Conservation (phyloP, 2,113 vertebrate species). For the Phyllostomus discolor region DNA sequence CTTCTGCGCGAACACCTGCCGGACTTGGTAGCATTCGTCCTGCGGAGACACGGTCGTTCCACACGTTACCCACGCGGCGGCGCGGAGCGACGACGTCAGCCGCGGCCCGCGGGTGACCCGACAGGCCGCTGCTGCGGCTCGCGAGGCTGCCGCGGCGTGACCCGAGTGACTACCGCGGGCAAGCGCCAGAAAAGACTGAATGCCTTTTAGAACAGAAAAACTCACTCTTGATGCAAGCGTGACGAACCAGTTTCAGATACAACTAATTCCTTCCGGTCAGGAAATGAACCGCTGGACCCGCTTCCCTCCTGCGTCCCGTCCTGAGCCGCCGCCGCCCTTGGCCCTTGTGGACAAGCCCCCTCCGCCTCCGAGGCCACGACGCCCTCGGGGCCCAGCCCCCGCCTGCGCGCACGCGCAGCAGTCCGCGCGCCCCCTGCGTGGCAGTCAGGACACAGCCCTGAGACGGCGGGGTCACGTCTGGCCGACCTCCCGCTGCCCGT, state of each 20-base stretch:
- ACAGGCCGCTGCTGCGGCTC: not conserved
- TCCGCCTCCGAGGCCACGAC: too few relatives aligned
- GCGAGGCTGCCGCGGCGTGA: not conserved
- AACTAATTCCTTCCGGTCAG: not conserved
- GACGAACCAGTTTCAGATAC: not conserved
- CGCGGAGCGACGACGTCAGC: not conserved
- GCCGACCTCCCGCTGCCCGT: too few relatives aligned
- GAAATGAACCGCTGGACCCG: not conserved
- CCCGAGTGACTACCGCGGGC: not conserved
- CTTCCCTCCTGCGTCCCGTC: not conserved
- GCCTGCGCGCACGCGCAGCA: too few relatives aligned
- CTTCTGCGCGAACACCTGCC: slow-evolving; percentile 97
- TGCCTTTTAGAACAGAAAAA: not conserved
- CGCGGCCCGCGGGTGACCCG: not conserved
- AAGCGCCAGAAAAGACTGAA: not conserved
- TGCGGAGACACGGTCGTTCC: slow-evolving; percentile 70
- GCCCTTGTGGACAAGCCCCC: not conserved
- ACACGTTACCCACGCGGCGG: not conserved
- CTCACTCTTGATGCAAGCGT: not conserved
- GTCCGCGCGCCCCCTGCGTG: too few relatives aligned
- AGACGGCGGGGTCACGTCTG: too few relatives aligned
- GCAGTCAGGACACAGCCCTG: too few relatives aligned
- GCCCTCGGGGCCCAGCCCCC: too few relatives aligned
- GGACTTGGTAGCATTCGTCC: slow-evolving; percentile 99
- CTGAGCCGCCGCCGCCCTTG: not conserved